Conservation (phyloP, 2,797 vertebrate genomes). For the Aeoliscus strigatus region DNA sequence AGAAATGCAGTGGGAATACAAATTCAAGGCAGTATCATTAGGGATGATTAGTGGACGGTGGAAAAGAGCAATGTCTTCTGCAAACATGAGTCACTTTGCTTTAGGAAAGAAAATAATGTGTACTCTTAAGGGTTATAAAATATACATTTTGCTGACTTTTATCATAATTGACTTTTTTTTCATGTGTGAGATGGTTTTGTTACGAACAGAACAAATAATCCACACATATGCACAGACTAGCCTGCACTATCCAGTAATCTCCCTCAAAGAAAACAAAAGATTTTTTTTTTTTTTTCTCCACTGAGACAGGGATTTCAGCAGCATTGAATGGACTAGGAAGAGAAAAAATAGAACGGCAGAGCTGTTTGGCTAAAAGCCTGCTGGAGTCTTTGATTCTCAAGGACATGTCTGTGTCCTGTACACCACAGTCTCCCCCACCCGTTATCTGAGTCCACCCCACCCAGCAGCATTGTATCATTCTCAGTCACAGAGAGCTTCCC, state of each 20-base stretch:
- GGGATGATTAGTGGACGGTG: slow-evolving; percentile 1
- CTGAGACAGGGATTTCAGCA: slow-evolving; percentile 52
- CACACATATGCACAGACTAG: slow-evolving; percentile 5
- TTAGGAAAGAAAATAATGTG: too few relatives aligned
- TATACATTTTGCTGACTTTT: too few relatives aligned
- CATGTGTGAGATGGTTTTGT: not conserved
- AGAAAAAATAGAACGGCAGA: slow-evolving; percentile 26
- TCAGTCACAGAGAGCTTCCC: slow-evolving; percentile 34
- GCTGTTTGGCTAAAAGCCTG: slow-evolving; percentile 42
- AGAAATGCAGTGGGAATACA: slow-evolving; percentile 21
- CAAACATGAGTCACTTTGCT: not conserved
- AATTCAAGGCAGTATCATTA: slow-evolving; percentile 12
- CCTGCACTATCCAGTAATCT: slow-evolving; percentile 26
- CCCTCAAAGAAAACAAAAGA: slow-evolving; percentile 32
- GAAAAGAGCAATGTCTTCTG: slow-evolving; percentile 1
- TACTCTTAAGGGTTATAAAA: not conserved
- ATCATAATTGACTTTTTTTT: not conserved
- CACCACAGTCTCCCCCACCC: slow-evolving; percentile 12
- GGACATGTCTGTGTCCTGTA: slow-evolving; percentile 49
- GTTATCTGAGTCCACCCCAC: slow-evolving; percentile 38
- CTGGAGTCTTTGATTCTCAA: slow-evolving; percentile 54
- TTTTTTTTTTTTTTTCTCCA: slow-evolving; percentile 32
- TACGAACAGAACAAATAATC: slow-evolving; percentile 8
- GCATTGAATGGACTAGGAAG: slow-evolving; percentile 5
- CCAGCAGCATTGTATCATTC: slow-evolving; percentile 26